Base-by-base conservation (phyloP, 2,113 vertebrate genomes). In the Sus scrofa region DNA sequence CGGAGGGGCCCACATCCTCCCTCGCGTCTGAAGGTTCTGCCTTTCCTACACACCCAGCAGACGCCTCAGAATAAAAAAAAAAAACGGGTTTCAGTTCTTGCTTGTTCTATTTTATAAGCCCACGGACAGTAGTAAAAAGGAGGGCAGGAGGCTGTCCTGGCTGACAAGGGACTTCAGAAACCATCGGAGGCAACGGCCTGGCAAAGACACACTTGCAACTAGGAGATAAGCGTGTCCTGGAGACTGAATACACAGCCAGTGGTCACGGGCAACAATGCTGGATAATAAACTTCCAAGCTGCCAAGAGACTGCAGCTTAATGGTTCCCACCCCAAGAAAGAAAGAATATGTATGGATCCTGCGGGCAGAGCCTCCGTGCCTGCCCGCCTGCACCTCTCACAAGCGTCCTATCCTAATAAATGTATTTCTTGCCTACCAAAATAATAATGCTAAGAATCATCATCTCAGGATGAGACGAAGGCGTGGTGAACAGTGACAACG, bases 401-500 rank as follows among this genome's bases (percentile, higher is more conserved):
- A 8, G 44, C 44, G 44, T 44, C 44, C 44, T 44, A 44, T 44
- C 44, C 44, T 44, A 44, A 44, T 44, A 44, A 44, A 44, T 44
- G 5, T 44, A 44, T 44, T 44, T 44, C 44, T 44, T 44, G 44
- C 44, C 44, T 44, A 44, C 44, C 44, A 8, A 44, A 44, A 44
- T 6, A 44, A 44, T n/a, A n/a, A n/a, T n/a, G n/a, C 4, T 44
- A 44, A 26, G 86, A 27, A 32, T 0, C 3, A 24, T 32, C 6
- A 86, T 13, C 16, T 4, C 2, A 39, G 34, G 44, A n/a, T 1
- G 7, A 44, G 30, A 22, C 3, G 2, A 10, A 10, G 54, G 26
- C 5, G 15, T 26, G 13, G 32, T n/a, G 5, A 62, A 4, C 8
- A 0, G 68, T 1, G 3, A 1, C 5, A 1, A 67, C 7, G 1